Evolutionary conservation across 2,888 invertebrate genomes (phyloP).

Genomic region (Tachystola acroxantha): DNA sequence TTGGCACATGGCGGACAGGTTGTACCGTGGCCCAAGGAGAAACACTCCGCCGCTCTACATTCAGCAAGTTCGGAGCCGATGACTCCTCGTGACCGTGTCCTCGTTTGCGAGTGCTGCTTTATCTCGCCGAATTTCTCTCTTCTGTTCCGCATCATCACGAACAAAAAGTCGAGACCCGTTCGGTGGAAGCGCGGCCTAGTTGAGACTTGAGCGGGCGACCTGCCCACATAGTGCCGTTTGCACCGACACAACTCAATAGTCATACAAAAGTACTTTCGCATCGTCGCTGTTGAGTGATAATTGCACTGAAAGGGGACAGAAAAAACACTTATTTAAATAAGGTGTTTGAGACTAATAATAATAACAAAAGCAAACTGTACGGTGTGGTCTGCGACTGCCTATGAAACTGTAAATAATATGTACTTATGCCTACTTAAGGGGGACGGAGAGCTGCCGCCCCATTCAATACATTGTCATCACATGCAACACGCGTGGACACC

Average conservation of each 20-base stretch:
- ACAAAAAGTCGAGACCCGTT: conserved; percentile 74
- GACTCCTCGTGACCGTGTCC: conserved; percentile 74
- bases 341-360: conserved; percentile 24
- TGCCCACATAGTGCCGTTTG: conserved; percentile 35
- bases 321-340: conserved; percentile 30
- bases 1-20: conserved; percentile 49
- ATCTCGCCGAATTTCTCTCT: conserved; percentile 74
- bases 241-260: conserved; percentile 22
- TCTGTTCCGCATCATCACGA: conserved; percentile 71
- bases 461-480: too few relatives aligned
- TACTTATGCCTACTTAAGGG: too few relatives aligned
- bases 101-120: conserved; percentile 66
- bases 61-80: conserved; percentile 65
- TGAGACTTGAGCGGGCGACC: conserved; percentile 33
- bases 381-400: neutral
- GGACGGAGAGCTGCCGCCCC: too few relatives aligned
- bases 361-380: conserved; percentile 18
- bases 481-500: too few relatives aligned
- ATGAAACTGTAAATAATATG: too few relatives aligned
- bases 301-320: conserved; percentile 34
- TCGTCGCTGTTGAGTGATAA: conserved; percentile 33
- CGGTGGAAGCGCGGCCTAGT: conserved; percentile 66
- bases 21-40: conserved; percentile 51
- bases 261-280: conserved; percentile 35
- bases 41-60: conserved; percentile 68